Evolutionary conservation across 2,888 invertebrate genomes (phyloP), one percentile per base, ranked within the genome.

Genomic region (Zhengitettix transpicula): DNA sequence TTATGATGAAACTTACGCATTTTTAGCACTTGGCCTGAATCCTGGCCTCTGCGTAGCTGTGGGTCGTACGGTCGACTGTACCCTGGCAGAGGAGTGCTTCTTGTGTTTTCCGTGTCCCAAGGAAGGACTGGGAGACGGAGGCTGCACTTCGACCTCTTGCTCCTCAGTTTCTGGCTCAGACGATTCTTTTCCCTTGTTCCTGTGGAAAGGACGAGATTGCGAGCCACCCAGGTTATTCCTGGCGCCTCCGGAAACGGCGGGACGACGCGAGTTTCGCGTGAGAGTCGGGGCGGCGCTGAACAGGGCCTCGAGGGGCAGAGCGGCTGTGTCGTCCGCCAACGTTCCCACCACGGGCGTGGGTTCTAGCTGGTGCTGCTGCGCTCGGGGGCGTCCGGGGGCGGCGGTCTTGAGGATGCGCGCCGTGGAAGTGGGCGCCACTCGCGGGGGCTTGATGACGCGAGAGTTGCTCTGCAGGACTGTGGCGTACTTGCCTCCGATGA

Each of bases 401-500:
- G 83, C 82, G 0, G 89, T 89, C 75, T 89, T 88, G 55, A 87
- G 70, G 61, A 88, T 85, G 67, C 85, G 77, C 1, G 64, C 40
- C 10, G 63, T 56, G 17, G 59, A 44, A 5, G 62, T 83, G 52
- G 81, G 65, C 62, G 7, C 65, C 65, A 47, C 47, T n/a, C n/a
- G 47, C 47, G 14, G 47, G 9, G 47, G 14, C 11, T 69, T 67
- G 61, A 82, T 72, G 51, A 86, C 74, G 68, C 83, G 84, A 0
- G 90, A 88, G 52, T 87, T 86, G 68, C 89, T 89, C 69, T 89
- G 89, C 42, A 91, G 74, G 11, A 88, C 85, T 74, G 92, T 91
- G 5, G 91, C 90, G 71, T 92, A 91, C 74, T 91, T 91, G 51
- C 89, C 89, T 56, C 87, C 85, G 67, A 91, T 88, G 69, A 85